phyloP scores from a whole-genome alignment of 2,113 vertebrate genomes.

The Megaleporinus macrocephalus region DNA sequence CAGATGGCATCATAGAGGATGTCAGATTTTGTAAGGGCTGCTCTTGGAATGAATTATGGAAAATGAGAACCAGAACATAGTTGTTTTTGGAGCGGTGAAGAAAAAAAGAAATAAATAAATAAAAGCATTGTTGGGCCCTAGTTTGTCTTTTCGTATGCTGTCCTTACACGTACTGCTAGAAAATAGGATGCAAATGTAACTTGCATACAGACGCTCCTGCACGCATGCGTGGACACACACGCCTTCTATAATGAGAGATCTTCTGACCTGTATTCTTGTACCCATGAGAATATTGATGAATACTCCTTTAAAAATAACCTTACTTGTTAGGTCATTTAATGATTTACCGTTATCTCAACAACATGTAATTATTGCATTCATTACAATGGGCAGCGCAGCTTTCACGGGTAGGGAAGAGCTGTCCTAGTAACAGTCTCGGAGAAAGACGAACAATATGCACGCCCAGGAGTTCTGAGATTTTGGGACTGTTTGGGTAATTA shows the following conservation, averaged over 20 bases:
- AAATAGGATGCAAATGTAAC: neutral
- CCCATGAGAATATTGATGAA: slow-evolving; percentile 81
- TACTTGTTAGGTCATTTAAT: slow-evolving; percentile 76
- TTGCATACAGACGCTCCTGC: slow-evolving; percentile 46
- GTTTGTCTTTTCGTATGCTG: neutral
- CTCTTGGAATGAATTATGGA: neutral
- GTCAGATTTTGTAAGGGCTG: neutral
- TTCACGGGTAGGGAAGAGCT: slow-evolving; percentile 35
- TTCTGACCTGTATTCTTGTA: slow-evolving; percentile 75
- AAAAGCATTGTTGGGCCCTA: neutral
- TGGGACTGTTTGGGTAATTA: neutral
- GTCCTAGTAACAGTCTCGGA: slow-evolving; percentile 1
- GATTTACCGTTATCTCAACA: slow-evolving; percentile 78
- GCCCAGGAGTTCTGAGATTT: neutral
- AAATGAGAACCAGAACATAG: neutral
- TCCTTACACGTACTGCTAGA: neutral
- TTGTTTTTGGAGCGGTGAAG: neutral
- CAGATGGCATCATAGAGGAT: slow-evolving; percentile 35
- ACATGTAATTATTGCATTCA: slow-evolving; percentile 76
- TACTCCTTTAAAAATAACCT: slow-evolving; percentile 80
- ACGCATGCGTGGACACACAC: slow-evolving; percentile 41
- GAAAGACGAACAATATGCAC: neutral
- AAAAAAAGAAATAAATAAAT: neutral
- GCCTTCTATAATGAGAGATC: slow-evolving; percentile 71
- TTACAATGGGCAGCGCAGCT: slow-evolving; percentile 66